Evolutionary conservation across 2,888 invertebrate species (phyloP).

Genomic region (Drosophila melanosoma): DNA sequence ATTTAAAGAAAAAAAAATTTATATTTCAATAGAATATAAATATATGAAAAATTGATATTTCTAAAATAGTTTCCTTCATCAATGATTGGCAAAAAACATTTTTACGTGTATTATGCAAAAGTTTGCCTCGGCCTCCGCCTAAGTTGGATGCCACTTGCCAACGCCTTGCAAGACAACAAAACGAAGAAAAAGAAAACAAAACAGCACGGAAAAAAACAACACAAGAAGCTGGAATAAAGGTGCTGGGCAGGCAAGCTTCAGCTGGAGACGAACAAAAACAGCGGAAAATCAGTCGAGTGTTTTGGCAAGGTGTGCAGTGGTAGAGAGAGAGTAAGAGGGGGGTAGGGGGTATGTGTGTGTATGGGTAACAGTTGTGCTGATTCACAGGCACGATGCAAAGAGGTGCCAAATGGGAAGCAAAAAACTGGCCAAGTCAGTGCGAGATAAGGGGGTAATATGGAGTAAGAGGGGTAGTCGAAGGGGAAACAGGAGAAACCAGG

Average conservation of each 20-base stretch:
- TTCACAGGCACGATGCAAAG: slow-evolving; percentile 58
- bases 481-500: slow-evolving; percentile 2
- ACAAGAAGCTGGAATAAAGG: not conserved
- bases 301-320: slow-evolving; percentile 21
- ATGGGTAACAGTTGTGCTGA: slow-evolving; percentile 66
- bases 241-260: not conserved
- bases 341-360: not conserved
- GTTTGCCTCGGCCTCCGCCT: not conserved
- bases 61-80: not conserved
- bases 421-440: slow-evolving; percentile 48
- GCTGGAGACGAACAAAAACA: slow-evolving; percentile 19
- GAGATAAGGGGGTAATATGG: slow-evolving; percentile 9
- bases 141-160: not conserved
- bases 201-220: not conserved
- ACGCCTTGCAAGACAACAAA: not conserved
- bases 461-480: not conserved
- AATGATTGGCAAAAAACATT: not conserved
- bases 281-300: slow-evolving; percentile 70
- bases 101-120: slow-evolving; percentile 14
- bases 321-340: not conserved
- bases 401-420: slow-evolving; percentile 65
- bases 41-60: not conserved
- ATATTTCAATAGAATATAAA: not conserved
- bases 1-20: not conserved
- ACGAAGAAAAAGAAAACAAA: not conserved